Percentiles rank a stretch among this genome's conserved stretches.
phyloP scores from a whole-genome alignment of 1,140 invertebrate species.

The Saccostrea cuccullata region DNA sequence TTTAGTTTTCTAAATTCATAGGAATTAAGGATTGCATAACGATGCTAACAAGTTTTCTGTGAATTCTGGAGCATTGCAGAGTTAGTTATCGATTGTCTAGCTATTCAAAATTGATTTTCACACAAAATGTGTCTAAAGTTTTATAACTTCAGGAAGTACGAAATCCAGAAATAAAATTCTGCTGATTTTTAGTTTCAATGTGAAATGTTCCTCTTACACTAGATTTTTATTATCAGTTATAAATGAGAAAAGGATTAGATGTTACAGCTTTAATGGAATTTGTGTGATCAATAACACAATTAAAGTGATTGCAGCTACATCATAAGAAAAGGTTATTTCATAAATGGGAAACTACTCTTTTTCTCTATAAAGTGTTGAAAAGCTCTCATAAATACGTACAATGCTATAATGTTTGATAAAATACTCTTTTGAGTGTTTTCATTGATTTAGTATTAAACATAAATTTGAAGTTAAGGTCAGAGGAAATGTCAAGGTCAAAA shows the following conservation, averaged over 20 bases:
- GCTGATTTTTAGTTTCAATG: slow-evolving; percentile 27
- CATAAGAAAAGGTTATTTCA: not conserved
- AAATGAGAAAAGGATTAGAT: not conserved
- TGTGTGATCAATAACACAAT: not conserved
- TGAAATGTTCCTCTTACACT: not conserved
- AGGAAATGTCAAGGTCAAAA: too few relatives aligned
- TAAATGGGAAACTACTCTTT: not conserved
- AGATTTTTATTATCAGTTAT: slow-evolving; percentile 8
- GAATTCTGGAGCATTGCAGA: not conserved
- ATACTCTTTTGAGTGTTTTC: too few relatives aligned
- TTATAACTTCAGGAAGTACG: not conserved
- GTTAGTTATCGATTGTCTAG: not conserved
- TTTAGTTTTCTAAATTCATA: not conserved
- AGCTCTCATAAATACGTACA: too few relatives aligned
- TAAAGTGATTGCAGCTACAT: not conserved
- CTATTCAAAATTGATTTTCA: slow-evolving; percentile 26
- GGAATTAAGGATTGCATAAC: slow-evolving; percentile 17
- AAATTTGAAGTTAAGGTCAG: too few relatives aligned
- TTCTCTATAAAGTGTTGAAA: not conserved
- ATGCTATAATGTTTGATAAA: too few relatives aligned
- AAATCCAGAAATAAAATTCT: slow-evolving; percentile 1
- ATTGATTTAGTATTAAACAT: too few relatives aligned
- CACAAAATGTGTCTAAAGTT: not conserved
- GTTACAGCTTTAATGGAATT: not conserved
- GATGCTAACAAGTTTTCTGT: slow-evolving; percentile 20